Base-by-base conservation (phyloP, 23 tunicate genomes). In the Ciona savignyi region DNA sequence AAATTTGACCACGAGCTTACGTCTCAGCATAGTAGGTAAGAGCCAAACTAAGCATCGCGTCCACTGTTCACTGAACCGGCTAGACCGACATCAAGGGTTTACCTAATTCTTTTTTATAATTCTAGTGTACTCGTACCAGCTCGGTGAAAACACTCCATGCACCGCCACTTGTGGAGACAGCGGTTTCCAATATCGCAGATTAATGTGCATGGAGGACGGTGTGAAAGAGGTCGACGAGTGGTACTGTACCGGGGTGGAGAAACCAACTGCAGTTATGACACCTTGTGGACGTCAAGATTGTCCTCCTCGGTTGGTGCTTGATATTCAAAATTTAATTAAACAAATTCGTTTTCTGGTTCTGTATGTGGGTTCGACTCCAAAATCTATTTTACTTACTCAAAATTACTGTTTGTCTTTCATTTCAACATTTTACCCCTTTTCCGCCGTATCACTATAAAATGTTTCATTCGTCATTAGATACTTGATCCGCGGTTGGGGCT, bases 271-370 rank as follows among this genome's bases (percentile, higher is more conserved):
- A 6, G 34, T 3, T 2, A 56, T 69, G 70, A 22, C 28, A 30
- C 76, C 91, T 22, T 91, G 97, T 64, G 84, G 84, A 69, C 60
- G 87, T 34, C 75, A 65, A 0, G 85, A 84, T 60, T 91, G 97
- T 71, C 97, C 91, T 15, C 97, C 97, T 4, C 80, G 78, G 97
- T 91, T 23, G 9, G 51, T 0, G n/a, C 15, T 9, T 32, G 27
- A 72, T 78, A 29, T n/a, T 65, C 28, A 4, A 15, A 22, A 65
- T 75, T 42, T 9, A 42, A 42, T 29, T 22, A 26, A 11, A 9
- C 21, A 31, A n/a, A 19, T 66, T 23, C 28, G 42, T 69, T 22
- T 15, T 25, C 15, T 15, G 15, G 23, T 63, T 23, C 22, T 63
- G 28, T 63, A n/a, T n/a, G n/a, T n/a, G n/a, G n/a, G n/a, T n/a